These are phyloP conservation scores for Beris morrisii DNA, from an alignment of 2,888 invertebrate species.

Conservation along the genomic window DNA sequence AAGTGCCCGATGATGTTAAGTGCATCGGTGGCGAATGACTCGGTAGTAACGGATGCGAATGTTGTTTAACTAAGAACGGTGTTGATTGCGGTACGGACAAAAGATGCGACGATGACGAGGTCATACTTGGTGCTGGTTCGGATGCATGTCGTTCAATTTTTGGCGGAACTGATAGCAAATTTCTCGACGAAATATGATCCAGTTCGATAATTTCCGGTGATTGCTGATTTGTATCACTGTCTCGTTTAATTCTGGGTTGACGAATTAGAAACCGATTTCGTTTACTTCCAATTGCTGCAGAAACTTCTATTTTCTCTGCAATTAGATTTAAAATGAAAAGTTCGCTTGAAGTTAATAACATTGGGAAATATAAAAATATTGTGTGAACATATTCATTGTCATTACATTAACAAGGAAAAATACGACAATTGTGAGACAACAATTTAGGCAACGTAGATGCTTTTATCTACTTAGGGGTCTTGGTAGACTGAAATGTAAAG, in stretches of 20 bases:
- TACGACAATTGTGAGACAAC: too few relatives aligned
- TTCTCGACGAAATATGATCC: conserved; percentile 44
- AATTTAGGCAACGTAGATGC: too few relatives aligned
- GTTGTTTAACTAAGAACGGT: conserved; percentile 65
- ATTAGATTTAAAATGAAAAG: too few relatives aligned
- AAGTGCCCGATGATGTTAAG: conserved; percentile 40
- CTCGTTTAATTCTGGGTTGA: conserved; percentile 68
- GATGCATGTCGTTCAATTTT: conserved; percentile 63
- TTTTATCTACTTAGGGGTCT: too few relatives aligned
- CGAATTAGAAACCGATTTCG: conserved; percentile 67
- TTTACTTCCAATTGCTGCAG: conserved; percentile 53
- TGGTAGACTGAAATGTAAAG: too few relatives aligned
- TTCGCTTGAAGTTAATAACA: too few relatives aligned
- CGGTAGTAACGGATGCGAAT: conserved; percentile 66
- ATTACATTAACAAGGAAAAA: too few relatives aligned
- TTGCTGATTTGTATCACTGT: conserved; percentile 59
- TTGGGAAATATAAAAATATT: too few relatives aligned
- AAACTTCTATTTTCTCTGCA: background rate
- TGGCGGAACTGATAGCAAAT: conserved; percentile 58
- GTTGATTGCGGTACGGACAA: conserved; percentile 62
- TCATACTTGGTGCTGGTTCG: conserved; percentile 61
- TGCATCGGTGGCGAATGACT: conserved; percentile 58
- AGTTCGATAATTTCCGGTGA: conserved; percentile 53
- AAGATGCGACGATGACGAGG: conserved; percentile 60
- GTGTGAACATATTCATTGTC: too few relatives aligned